Base-by-base conservation (phyloP, 2,888 invertebrate species). In the Drosophila limbata region DNA sequence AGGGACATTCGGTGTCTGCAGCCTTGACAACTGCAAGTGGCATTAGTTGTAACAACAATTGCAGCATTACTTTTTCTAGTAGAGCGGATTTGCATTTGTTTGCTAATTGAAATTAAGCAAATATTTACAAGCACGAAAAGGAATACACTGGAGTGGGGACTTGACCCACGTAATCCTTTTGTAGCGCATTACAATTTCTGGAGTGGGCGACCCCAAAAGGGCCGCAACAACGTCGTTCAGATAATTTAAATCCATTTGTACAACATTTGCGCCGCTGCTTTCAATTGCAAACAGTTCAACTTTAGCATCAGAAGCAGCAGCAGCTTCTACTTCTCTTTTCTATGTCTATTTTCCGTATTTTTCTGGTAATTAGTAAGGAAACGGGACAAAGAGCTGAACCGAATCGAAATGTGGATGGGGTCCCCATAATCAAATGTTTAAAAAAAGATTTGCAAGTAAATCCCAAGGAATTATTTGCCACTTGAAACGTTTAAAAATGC, bases 151-250 rank as follows among this genome's bases (percentile, higher is more conserved):
- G 40, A n/a, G 44, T 44, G 47, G 57, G 53, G 31, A 52, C 63
- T 77, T 79, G 89, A 91, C 91, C 91, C 88, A 85, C 90, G 88
- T 92, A 92, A 92, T 92, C 92, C 91, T 87, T 91, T 90, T 91
- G 91, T 91, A 92, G 91, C 84, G 73, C 78, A 83, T 78, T 78
- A 81, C 71, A 82, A 79, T 52, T 50, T 42, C 28, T 37, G 21
- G 51, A 59, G 8, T 52, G 73, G 25, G 48, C 21, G 25, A 52
- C 33, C 45, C 33, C 45, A 33, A 45, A 45, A 51, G 25, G 33
- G 33, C 33, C 50, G 28, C 33, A 44, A n/a, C 35, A 37, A 44
- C 59, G 59, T 50, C 48, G 83, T 63, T 10, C 73, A 83, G 69
- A 81, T 83, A 81, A 90, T 88, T 88, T 89, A 89, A 90, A 91